Conservation (phyloP, 1,140 invertebrate species). For the Megathymus violae region DNA sequence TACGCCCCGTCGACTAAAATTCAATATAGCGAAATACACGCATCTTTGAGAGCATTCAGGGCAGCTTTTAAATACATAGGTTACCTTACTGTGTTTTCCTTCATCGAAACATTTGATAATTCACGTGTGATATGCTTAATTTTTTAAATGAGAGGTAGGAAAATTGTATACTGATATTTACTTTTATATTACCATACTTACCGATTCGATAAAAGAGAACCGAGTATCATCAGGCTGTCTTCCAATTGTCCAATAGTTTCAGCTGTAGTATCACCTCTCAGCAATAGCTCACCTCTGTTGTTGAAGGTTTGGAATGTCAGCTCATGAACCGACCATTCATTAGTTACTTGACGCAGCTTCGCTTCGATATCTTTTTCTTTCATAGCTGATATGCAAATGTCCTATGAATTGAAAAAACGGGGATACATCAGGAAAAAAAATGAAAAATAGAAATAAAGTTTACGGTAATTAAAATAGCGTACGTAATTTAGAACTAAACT, state of each 20-base stretch:
- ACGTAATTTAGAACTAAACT: too few species aligned
- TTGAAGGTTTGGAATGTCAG: slow-evolving; percentile 98
- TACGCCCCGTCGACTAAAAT: too few species aligned
- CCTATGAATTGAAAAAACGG: slow-evolving; percentile 84
- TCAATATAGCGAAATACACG: too few species aligned
- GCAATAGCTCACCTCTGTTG: slow-evolving; percentile 95
- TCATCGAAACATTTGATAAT: too few species aligned
- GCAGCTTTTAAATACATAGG: too few species aligned
- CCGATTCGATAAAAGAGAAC: slow-evolving; percentile 95
- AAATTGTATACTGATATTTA: neutral
- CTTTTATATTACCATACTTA: slow-evolving; percentile 52
- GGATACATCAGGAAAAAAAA: too few species aligned
- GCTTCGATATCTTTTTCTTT: slow-evolving; percentile 99
- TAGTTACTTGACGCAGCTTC: slow-evolving; percentile 96
- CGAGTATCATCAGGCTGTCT: slow-evolving; percentile 97
- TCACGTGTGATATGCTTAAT: too few species aligned
- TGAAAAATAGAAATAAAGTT: too few species aligned
- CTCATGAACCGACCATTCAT: slow-evolving; percentile 97
- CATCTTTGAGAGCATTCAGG: too few species aligned
- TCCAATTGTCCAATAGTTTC: slow-evolving; percentile 97
- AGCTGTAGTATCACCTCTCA: slow-evolving; percentile 96
- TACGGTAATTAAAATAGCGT: too few species aligned
- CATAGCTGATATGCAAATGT: slow-evolving; percentile 98
- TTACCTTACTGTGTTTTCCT: too few species aligned
- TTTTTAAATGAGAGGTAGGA: too few species aligned